Evolutionary conservation across 35 echinoderm and acorn worm genomes (phyloP).

Genomic region (Anneissia japonica): DNA sequence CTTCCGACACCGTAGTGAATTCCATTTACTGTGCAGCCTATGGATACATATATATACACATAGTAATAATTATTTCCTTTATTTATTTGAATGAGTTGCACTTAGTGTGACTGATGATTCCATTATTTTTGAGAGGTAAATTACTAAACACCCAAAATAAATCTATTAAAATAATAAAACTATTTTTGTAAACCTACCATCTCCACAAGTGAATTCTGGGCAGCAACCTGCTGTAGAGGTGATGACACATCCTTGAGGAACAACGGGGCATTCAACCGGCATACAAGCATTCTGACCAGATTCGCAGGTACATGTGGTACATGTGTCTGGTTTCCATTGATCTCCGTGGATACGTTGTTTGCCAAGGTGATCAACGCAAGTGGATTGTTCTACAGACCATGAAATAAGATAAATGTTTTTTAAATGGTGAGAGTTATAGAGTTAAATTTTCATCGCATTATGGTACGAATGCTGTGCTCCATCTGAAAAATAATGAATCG

Average conservation of each 20-base stretch:
- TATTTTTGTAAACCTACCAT: neutral
- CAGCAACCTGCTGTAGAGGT: slow-evolving; percentile 19
- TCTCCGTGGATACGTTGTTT: slow-evolving; percentile 12
- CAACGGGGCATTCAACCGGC: neutral
- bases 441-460: no score
- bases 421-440: no score
- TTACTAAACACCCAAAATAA: no score
- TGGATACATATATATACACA: neutral
- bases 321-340: slow-evolving; percentile 37
- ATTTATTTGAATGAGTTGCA: no score
- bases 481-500: no score
- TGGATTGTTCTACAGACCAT: neutral
- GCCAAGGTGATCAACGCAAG: neutral
- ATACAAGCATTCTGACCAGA: slow-evolving; percentile 13
- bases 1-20: neutral
- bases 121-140: no score
- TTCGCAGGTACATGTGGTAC: slow-evolving; percentile 35
- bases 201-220: slow-evolving; percentile 16
- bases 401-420: no score
- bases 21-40: neutral
- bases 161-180: no score
- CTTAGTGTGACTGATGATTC: no score
- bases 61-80: neutral
- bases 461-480: no score
- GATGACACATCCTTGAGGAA: slow-evolving; percentile 11